Evolutionary conservation across 2,888 invertebrate genomes (phyloP).

Genomic region (Melanostoma scalare): DNA sequence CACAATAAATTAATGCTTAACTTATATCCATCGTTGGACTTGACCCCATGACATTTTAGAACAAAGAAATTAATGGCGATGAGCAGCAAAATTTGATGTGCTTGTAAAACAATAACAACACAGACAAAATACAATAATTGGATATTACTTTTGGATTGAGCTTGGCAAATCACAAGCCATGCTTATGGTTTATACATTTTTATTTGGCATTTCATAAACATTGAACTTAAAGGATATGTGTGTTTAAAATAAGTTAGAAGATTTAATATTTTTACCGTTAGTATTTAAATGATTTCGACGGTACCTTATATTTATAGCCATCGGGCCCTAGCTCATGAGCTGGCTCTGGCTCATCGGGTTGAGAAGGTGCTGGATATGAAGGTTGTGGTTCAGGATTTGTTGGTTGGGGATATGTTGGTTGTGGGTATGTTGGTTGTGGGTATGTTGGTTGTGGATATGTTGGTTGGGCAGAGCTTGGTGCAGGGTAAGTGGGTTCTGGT

Average conservation of each 20-base stretch:
- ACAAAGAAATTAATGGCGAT: conserved; percentile 8
- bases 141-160: background rate
- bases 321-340: conserved; percentile 77
- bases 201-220: conserved; percentile 45
- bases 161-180: too few relatives aligned
- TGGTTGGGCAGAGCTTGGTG: conserved; percentile 62
- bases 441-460: conserved; percentile 70
- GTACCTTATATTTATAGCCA: conserved; percentile 81
- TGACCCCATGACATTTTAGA: conserved; percentile 44
- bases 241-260: background rate
- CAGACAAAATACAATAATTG: background rate
- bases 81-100: background rate
- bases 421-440: conserved; percentile 63
- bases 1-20: background rate
- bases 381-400: conserved; percentile 73
- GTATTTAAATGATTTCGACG: conserved; percentile 79
- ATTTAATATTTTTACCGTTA: conserved; percentile 66
- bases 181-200: conserved; percentile 2
- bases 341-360: conserved; percentile 61
- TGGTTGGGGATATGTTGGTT: conserved; percentile 46
- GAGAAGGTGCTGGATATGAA: conserved; percentile 38
- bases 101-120: background rate
- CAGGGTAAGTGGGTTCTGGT: conserved; percentile 39
- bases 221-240: conserved; percentile 12
- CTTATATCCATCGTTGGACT: conserved; percentile 10